phyloP scores from a whole-genome alignment of 2,797 vertebrate species.

The Anguilla megastoma region DNA sequence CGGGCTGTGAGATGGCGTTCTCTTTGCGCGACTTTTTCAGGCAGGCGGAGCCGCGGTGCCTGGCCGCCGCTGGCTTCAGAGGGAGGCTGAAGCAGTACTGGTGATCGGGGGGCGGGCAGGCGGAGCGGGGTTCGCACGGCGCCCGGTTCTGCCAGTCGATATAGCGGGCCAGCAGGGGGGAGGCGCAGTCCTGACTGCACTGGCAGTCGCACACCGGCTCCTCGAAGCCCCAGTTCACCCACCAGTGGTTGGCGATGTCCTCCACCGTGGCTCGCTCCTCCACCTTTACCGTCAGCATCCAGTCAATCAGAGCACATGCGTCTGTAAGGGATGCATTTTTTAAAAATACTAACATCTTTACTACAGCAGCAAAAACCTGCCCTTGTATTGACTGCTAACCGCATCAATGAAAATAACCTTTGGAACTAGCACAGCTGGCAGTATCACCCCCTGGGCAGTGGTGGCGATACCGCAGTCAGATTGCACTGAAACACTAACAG shows the following conservation, averaged over 20 bases:
- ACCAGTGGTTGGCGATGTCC: constrained; percentile 86
- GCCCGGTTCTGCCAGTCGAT: constrained; percentile 81
- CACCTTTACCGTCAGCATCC: constrained; percentile 76
- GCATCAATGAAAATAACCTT: not conserved
- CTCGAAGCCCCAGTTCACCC: constrained; percentile 85
- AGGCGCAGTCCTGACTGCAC: constrained; percentile 71
- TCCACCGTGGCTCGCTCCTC: constrained; percentile 79
- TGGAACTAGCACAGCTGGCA: not conserved
- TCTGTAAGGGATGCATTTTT: constrained; percentile 59
- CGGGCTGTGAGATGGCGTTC: constrained; percentile 69
- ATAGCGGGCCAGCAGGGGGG: constrained; percentile 78
- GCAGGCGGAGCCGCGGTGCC: constrained; percentile 54
- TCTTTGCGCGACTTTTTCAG: constrained; percentile 78
- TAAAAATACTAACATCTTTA: not conserved
- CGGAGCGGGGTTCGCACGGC: constrained; percentile 42
- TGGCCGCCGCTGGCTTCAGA: constrained; percentile 49
- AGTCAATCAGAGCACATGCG: constrained; percentile 80
- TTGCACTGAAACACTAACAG: not conserved
- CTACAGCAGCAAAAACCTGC: not conserved
- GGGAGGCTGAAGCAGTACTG: constrained; percentile 61
- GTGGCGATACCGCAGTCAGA: not conserved
- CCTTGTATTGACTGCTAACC: not conserved
- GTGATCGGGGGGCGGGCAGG: constrained; percentile 41
- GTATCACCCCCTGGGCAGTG: not conserved
- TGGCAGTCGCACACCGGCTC: constrained; percentile 78